A percentile compares a stretch with the other conserved stretches of the same genome.
These are phyloP conservation scores for Nicator chloris DNA, from an alignment of 2,113 vertebrate species.

Conservation along the genomic window DNA sequence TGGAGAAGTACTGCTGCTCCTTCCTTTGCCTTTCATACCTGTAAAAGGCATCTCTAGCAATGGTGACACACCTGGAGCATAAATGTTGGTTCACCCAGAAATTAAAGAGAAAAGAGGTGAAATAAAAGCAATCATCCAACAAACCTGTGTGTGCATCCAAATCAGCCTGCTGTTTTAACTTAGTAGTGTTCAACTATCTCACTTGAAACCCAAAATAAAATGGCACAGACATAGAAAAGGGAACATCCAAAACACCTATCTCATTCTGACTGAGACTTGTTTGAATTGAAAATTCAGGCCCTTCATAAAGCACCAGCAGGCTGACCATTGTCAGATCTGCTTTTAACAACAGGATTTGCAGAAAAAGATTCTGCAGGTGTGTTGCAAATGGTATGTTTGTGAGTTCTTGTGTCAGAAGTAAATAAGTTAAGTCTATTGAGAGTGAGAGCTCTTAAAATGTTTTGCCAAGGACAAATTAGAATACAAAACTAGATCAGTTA, in stretches of 20 bases:
- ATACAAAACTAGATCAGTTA: neutral
- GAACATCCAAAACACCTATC: neutral
- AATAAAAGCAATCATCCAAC: neutral
- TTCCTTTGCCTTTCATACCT: neutral
- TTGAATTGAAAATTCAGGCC: neutral
- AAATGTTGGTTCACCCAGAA: neutral
- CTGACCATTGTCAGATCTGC: neutral
- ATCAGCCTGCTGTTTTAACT: neutral
- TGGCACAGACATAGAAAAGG: neutral
- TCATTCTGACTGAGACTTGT: neutral
- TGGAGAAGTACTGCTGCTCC: accelerated
- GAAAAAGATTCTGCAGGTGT: neutral
- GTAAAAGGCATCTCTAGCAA: neutral
- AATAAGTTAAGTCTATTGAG: neutral
- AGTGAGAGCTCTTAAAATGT: neutral
- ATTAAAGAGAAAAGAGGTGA: neutral
- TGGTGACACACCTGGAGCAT: neutral
- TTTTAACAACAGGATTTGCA: neutral
- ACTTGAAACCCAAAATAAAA: neutral
- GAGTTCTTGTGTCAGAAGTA: neutral
- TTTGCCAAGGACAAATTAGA: neutral
- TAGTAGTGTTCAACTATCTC: neutral
- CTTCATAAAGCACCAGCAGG: neutral
- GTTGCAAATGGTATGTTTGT: neutral
- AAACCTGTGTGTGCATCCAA: neutral